A percentile compares a stretch with the other conserved stretches of the same genome.
Evolutionary conservation across 1,140 invertebrate species (phyloP).

Genomic region (Microvelia longipes): DNA sequence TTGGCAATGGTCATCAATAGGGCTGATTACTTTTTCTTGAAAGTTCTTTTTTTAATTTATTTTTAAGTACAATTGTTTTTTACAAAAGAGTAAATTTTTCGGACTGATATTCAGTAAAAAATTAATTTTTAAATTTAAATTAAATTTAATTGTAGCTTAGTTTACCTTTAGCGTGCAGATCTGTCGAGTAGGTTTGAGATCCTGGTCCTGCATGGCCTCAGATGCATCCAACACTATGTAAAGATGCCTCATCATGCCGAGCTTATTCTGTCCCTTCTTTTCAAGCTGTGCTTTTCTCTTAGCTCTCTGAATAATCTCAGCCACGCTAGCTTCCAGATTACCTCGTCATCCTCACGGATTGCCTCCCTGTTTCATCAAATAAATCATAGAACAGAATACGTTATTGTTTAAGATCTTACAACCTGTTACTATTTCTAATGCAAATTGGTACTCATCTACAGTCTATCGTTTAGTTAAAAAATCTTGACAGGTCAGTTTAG

Average conservation of each 20-base stretch:
- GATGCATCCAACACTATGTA: conserved; percentile 86
- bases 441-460: no score
- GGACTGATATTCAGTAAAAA: no score
- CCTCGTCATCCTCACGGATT: conserved; percentile 88
- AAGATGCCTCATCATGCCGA: conserved; percentile 94
- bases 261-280: conserved; percentile 53
- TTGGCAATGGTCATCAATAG: no score
- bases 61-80: no score
- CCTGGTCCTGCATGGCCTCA: conserved; percentile 80
- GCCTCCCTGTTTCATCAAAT: conserved; percentile 65
- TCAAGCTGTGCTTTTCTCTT: conserved; percentile 60
- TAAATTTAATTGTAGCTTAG: no score
- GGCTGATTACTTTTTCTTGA: no score
- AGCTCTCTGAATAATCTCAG: conserved; percentile 78
- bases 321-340: conserved; percentile 69
- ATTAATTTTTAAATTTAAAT: no score
- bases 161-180: conserved; percentile 70
- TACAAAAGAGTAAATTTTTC: no score
- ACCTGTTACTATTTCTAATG: background rate
- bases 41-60: no score
- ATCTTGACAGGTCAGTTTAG: no score
- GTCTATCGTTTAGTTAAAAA: no score
- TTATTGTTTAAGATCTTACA: background rate
- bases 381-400: background rate
- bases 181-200: conserved; percentile 87